Evolutionary conservation across 1,140 invertebrate species (phyloP).

Genomic region (Pantala flavescens): DNA sequence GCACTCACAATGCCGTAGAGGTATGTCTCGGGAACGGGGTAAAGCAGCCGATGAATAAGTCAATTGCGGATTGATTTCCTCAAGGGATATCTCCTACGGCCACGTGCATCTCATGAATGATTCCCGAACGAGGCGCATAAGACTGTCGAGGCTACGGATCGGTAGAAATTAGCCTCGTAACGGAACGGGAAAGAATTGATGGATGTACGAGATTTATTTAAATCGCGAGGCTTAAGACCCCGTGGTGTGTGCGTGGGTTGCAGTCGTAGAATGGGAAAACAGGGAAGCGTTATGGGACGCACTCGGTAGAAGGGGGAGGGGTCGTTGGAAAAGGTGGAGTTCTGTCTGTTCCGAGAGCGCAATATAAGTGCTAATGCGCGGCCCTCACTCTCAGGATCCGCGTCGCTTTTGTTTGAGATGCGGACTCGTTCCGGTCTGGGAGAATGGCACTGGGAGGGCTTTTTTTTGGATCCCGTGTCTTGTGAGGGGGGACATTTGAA

Average conservation of each 20-base stretch:
- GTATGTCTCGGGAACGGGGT: no score
- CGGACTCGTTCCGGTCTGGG: not conserved
- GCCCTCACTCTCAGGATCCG: not conserved
- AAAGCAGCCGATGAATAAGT: no score
- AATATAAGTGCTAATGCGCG: constrained; percentile 9
- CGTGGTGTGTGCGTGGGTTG: not conserved
- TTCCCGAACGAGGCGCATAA: no score
- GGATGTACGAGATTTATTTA: not conserved
- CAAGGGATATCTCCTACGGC: no score
- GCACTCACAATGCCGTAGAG: no score
- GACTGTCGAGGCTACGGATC: no score
- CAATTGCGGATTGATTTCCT: no score
- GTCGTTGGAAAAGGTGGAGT: not conserved
- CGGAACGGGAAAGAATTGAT: not conserved
- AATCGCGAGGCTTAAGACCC: no score
- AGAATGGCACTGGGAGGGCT: not conserved
- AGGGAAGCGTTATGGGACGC: not conserved
- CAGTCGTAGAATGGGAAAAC: not conserved
- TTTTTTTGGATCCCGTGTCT: no score
- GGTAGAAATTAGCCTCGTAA: no score
- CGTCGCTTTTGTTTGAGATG: constrained; percentile 1
- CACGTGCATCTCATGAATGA: no score
- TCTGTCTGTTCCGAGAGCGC: not conserved
- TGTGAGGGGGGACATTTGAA: not conserved
- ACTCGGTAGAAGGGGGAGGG: not conserved